Conservation (phyloP, 2,888 invertebrate genomes). For the Tyria jacobaeae region DNA sequence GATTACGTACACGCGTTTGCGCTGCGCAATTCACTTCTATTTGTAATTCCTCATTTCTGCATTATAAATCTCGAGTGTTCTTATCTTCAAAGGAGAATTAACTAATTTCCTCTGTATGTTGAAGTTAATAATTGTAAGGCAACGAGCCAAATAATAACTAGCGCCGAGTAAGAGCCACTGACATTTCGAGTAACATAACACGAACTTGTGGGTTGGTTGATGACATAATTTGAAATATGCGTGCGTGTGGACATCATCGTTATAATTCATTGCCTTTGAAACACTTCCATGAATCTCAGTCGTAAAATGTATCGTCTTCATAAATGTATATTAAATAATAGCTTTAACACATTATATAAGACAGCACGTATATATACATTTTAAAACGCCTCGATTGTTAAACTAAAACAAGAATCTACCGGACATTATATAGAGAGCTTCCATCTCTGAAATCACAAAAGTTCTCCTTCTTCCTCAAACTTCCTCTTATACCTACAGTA, state of each 20-base stretch:
- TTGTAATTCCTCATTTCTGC: constrained; percentile 41
- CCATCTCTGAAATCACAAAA: too few relatives aligned
- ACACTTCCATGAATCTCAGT: constrained; percentile 53
- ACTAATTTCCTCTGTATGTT: constrained; percentile 58
- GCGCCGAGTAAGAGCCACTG: constrained; percentile 64
- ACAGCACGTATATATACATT: constrained; percentile 11
- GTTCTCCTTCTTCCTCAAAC: too few relatives aligned
- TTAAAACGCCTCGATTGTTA: constrained; percentile 9
- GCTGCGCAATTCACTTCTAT: constrained; percentile 47
- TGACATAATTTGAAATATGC: constrained; percentile 78
- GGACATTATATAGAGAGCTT: neutral
- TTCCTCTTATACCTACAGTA: neutral
- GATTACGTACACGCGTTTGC: constrained; percentile 49
- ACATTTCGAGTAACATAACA: constrained; percentile 75
- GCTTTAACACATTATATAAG: constrained; percentile 25
- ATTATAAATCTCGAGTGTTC: constrained; percentile 43
- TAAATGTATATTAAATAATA: constrained; percentile 45
- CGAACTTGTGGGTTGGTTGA: constrained; percentile 68
- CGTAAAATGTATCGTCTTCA: constrained; percentile 36
- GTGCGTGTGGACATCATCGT: constrained; percentile 63
- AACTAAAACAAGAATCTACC: neutral
- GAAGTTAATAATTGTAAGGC: constrained; percentile 72
- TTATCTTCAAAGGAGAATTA: constrained; percentile 47
- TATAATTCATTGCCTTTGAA: constrained; percentile 66
- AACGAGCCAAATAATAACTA: constrained; percentile 79